Percentiles rank a stretch among this genome's conserved stretches.
These are phyloP conservation scores for Sarcophaga carnaria DNA, from an alignment of 2,888 invertebrate genomes.

Conservation along the genomic window DNA sequence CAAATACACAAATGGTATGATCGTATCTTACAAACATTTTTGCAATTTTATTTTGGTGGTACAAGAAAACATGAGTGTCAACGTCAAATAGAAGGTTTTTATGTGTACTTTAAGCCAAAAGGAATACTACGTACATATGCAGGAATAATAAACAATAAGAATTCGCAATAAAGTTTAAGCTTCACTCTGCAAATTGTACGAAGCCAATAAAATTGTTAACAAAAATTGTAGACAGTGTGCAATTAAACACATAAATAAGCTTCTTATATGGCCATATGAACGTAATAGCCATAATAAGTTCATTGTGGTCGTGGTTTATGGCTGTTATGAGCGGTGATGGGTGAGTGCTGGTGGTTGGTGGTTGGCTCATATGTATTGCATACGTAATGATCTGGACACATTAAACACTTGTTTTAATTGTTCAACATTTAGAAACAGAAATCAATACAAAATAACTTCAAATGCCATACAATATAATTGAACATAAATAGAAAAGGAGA, in stretches of 20 bases:
- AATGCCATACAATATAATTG: slow-evolving; percentile 20
- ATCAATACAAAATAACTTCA: slow-evolving; percentile 32
- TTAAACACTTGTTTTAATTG: slow-evolving; percentile 61
- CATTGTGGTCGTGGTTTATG: neutral
- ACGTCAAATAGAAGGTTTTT: slow-evolving; percentile 41
- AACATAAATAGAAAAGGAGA: slow-evolving; percentile 30
- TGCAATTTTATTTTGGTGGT: slow-evolving; percentile 10
- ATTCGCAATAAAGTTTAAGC: slow-evolving; percentile 7
- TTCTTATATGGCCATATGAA: slow-evolving; percentile 4
- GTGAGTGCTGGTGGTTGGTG: neutral
- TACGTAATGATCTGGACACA: slow-evolving; percentile 53
- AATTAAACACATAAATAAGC: slow-evolving; percentile 30
- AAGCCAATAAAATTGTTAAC: slow-evolving; percentile 53
- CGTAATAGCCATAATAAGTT: slow-evolving; percentile 35
- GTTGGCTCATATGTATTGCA: slow-evolving; percentile 17
- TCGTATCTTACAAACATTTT: slow-evolving; percentile 3
- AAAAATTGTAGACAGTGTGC: slow-evolving; percentile 21
- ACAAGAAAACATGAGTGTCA: slow-evolving; percentile 51
- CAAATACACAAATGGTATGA: neutral
- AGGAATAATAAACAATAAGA: too few relatives aligned
- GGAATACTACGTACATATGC: too few relatives aligned
- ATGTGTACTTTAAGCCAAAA: slow-evolving; percentile 49
- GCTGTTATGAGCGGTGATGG: slow-evolving; percentile 4
- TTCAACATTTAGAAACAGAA: slow-evolving; percentile 23
- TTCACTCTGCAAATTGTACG: slow-evolving; percentile 38